These are phyloP conservation scores for Drosophila rellima DNA, from an alignment of 2,888 invertebrate species.

Conservation along the genomic window DNA sequence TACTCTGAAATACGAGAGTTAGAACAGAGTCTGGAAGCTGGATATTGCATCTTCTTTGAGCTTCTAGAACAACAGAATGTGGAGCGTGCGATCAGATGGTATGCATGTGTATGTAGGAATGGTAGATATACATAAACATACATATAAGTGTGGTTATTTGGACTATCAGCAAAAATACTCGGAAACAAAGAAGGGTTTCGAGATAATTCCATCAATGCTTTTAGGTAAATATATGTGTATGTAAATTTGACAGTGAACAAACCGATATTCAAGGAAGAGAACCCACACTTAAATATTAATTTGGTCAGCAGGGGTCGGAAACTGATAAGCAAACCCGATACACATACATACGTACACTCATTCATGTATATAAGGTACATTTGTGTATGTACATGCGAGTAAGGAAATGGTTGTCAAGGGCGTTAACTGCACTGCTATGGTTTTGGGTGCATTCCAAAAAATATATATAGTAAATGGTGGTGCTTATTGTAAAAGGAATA, in stretches of 20 bases:
- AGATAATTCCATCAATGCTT: conserved; percentile 15
- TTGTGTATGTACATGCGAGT: conserved; percentile 10
- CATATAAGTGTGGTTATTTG: not conserved
- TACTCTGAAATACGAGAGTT: conserved; percentile 1
- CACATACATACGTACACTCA: not conserved
- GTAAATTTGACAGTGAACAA: conserved; percentile 12
- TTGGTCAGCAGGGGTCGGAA: conserved; percentile 29
- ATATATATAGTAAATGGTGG: conserved; percentile 32
- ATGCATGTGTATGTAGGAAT: not conserved
- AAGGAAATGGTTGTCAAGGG: conserved; percentile 77
- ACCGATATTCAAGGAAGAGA: conserved; percentile 17
- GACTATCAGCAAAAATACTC: conserved; percentile 18
- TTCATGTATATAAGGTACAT: not conserved
- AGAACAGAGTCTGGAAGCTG: not conserved
- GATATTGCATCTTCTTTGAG: not conserved
- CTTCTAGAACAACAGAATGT: conserved; percentile 8
- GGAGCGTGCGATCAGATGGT: conserved; percentile 7
- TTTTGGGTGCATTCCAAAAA: conserved; percentile 35
- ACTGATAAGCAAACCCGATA: conserved; percentile 34
- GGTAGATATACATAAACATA: not conserved
- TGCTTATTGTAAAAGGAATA: conserved; percentile 38
- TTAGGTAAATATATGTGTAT: conserved; percentile 20
- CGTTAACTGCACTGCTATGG: conserved; percentile 64
- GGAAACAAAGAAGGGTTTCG: conserved; percentile 6
- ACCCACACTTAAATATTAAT: conserved; percentile 16